Conservation (phyloP, 2,797 vertebrate species). For the Oryzias sinensis region DNA sequence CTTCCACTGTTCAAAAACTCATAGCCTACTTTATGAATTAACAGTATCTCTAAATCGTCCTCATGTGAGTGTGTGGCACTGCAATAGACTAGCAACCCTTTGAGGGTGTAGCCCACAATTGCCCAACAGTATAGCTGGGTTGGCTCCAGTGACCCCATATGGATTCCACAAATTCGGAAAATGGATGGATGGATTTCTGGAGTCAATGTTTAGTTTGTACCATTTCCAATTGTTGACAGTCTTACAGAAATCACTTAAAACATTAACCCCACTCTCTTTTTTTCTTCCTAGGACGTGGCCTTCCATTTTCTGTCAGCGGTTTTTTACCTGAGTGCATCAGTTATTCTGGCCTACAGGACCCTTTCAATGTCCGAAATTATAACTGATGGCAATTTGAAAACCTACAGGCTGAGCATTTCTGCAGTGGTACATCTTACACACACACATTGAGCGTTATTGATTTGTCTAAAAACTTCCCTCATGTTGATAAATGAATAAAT, state of each 20-base stretch:
- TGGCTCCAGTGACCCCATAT: too few relatives aligned
- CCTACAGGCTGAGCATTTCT: constrained; percentile 65
- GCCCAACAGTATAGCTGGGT: too few relatives aligned
- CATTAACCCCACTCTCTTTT: background rate
- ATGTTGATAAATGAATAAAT: too few relatives aligned
- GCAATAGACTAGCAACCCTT: too few relatives aligned
- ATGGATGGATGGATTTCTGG: background rate
- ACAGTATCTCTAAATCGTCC: too few relatives aligned
- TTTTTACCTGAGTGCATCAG: constrained; percentile 75
- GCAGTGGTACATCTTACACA: constrained; percentile 67
- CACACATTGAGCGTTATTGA: background rate
- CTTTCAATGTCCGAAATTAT: fast-evolving
- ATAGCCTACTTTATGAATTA: too few relatives aligned
- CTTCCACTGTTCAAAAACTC: too few relatives aligned
- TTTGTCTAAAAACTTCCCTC: background rate
- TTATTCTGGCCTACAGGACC: constrained; percentile 55
- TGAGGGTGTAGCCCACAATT: too few relatives aligned
- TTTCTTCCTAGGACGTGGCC: constrained; percentile 55
- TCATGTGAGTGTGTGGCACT: too few relatives aligned
- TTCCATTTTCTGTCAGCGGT: constrained; percentile 69
- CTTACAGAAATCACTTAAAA: too few relatives aligned
- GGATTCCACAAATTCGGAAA: background rate
- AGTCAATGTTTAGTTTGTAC: too few relatives aligned
- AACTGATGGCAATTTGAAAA: fast-evolving
- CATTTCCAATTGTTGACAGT: too few relatives aligned